These are phyloP conservation scores for Drosophila gunungcola DNA, from an alignment of 1,140 invertebrate genomes.

Conservation along the genomic window DNA sequence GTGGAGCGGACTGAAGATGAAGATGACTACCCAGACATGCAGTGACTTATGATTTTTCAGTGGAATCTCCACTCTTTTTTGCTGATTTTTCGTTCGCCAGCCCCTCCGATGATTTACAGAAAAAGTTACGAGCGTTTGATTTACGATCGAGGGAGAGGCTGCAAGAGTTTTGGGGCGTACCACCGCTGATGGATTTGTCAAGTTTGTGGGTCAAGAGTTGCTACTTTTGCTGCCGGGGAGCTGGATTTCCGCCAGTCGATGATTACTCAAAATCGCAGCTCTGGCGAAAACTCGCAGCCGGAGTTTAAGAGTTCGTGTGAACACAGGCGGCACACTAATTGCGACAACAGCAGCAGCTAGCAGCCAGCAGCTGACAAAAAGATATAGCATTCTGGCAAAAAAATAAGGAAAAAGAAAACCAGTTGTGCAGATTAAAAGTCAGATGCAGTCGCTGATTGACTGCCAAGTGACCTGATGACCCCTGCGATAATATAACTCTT, in stretches of 20 bases:
- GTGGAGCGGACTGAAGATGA: slow-evolving; percentile 39
- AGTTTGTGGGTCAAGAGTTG: slow-evolving; percentile 73
- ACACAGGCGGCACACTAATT: slow-evolving; percentile 70
- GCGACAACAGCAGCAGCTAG: slow-evolving; percentile 50
- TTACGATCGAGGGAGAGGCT: slow-evolving; percentile 65
- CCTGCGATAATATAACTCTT: slow-evolving; percentile 2
- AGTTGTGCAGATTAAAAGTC: slow-evolving; percentile 38
- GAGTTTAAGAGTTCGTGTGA: slow-evolving; percentile 50
- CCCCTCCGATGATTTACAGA: slow-evolving; percentile 60
- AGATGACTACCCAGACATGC: slow-evolving; percentile 78
- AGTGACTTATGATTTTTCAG: slow-evolving; percentile 80
- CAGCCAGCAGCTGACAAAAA: slow-evolving; percentile 32
- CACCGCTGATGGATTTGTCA: slow-evolving; percentile 77
- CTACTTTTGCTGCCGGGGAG: slow-evolving; percentile 27
- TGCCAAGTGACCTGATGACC: slow-evolving; percentile 53
- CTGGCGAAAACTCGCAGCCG: slow-evolving; percentile 11
- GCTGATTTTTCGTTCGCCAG: background rate
- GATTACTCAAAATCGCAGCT: slow-evolving; percentile 81
- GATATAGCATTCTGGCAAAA: slow-evolving; percentile 29
- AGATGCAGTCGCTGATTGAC: slow-evolving; percentile 42
- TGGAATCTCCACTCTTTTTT: slow-evolving; percentile 25
- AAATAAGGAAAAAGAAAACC: slow-evolving; percentile 16
- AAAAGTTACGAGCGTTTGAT: slow-evolving; percentile 81
- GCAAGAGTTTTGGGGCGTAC: slow-evolving; percentile 49
- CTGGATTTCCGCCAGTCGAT: slow-evolving; percentile 68